These are phyloP conservation scores for Callyntrura guangdongensis DNA, from an alignment of 2,888 invertebrate genomes.

Conservation along the genomic window DNA sequence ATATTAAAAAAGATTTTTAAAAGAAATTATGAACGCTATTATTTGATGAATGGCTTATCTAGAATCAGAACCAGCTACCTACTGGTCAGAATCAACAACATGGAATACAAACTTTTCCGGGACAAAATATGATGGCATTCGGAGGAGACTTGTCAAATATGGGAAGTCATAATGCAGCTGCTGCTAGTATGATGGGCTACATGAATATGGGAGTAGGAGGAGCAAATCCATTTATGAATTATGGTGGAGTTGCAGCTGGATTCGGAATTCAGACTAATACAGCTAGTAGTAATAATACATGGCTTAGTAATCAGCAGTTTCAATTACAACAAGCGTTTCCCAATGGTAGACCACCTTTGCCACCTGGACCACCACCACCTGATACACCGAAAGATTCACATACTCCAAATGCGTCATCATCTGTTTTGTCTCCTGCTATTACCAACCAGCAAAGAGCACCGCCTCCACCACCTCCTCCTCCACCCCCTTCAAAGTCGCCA, in stretches of 20 bases:
- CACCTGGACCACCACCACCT: conserved; percentile 77
- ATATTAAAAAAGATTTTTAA: too few species aligned
- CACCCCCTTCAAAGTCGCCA: conserved; percentile 19
- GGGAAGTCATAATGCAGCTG: conserved; percentile 15
- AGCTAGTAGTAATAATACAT: not conserved
- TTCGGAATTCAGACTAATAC: not conserved
- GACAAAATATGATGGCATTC: conserved; percentile 32
- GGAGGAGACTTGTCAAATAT: conserved; percentile 13
- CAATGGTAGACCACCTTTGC: conserved; percentile 72
- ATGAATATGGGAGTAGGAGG: conserved; percentile 64
- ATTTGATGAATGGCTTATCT: too few species aligned
- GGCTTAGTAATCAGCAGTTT: conserved; percentile 50
- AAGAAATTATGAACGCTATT: too few species aligned
- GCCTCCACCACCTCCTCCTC: conserved; percentile 65
- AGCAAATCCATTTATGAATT: conserved; percentile 56
- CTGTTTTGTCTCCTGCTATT: not conserved
- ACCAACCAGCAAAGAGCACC: conserved; percentile 33
- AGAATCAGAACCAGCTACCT: conserved; percentile 21
- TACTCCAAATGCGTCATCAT: not conserved
- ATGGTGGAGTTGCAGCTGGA: conserved; percentile 57
- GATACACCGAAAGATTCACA: conserved; percentile 33
- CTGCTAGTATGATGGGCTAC: conserved; percentile 57
- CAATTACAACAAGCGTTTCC: conserved; percentile 69
- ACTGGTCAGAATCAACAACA: conserved; percentile 47
- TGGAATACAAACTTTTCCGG: conserved; percentile 13